Base-by-base conservation (phyloP, 37 sponge, comb jelly and placozoan genomes). In the Spongia lamella region DNA sequence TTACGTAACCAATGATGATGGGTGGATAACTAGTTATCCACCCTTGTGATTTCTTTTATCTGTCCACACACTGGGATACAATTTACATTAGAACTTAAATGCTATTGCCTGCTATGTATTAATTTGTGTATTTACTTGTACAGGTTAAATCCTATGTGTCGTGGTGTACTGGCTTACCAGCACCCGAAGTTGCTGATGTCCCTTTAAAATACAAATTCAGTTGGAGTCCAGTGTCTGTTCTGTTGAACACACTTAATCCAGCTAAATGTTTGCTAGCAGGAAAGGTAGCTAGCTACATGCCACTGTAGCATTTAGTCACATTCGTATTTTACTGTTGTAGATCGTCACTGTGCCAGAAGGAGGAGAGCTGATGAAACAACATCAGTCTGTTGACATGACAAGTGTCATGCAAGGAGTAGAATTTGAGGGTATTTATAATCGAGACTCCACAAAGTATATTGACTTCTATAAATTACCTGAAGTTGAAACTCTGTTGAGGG, bases 181-280 rank as follows among this genome's bases (percentile, higher is more conserved):
- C 88, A 73, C 93, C 90, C 0, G 84, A 92, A 57, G 68, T 53
- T 75, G 79, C 87, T 20, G 56, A 92, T 68, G 92, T 92, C 64
- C 93, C 99, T 34, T 91, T 97, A 50, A 79, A 84, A 52, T 97
- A 97, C 72, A 97, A 97, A 62, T 97, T 97, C 78, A 97, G 88
- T 31, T 97, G 98, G 98, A 88, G 86, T 80, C 98, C 98, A 1
- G 40, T 56, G 29, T 65, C 82, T 63, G 92, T 92, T 17, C 70
- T 97, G 11, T 16, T 84, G 26, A 88, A 83, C 20, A 39, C 84
- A 2, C 67, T 77, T 7, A 83, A 87, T 29, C 76, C 85, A 11
- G 93, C 93, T 60, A 86, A 65, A 73, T 94, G 85, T 64, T 71
- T 91, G n/a, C 56, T 70, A 53, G 72, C 88, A 68, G 87, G 89